Base-by-base conservation (phyloP, 2,888 invertebrate genomes). In the Eupsilia transversa region DNA sequence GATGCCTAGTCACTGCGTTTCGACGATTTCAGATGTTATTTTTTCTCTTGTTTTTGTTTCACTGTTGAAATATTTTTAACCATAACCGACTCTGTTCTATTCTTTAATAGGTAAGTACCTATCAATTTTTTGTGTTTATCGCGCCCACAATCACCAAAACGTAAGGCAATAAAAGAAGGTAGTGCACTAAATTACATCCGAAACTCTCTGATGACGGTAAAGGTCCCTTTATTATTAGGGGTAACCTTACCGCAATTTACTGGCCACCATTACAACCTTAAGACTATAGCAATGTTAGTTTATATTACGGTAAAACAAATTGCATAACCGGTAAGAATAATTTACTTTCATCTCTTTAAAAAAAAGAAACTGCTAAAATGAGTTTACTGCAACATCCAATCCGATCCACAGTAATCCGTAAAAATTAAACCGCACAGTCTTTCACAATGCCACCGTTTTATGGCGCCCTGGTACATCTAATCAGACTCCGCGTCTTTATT, bases 401-500 rank as follows among this genome's bases (percentile, higher is more conserved):
- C 46, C 59, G 52, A 70, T 70, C 63, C 72, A 65, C 74, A 60
- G 56, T 79, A 73, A 82, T 73, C 78, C 76, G 61, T 43, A 61
- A 61, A 80, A 86, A 85, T 86, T 71, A 85, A 79, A 73, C 84
- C 74, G 46, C 60, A 14, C 73, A 70, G 82, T 81, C 65, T 76
- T 78, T 74, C 77, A 85, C 74, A 83, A 76, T 70, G 77, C 70
- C 76, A 60, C 77, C 75, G 65, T 86, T 85, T 85, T 82, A 85
- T 84, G 77, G 68, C 72, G 61, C 72, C 77, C 63, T 73, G 82
- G 83, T 83, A 82, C 78, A 76, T 80, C 84, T 86, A 86, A 86
- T 85, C 79, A 85, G 84, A 84, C 85, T 76, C 69, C 12, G 66
- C 70, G 74, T 76, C 81, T 86, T 86, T 86, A 87, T 87, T 81